Evolutionary conservation across 2,797 vertebrate genomes (phyloP).

Genomic region (Cyprinodon diabolis): DNA sequence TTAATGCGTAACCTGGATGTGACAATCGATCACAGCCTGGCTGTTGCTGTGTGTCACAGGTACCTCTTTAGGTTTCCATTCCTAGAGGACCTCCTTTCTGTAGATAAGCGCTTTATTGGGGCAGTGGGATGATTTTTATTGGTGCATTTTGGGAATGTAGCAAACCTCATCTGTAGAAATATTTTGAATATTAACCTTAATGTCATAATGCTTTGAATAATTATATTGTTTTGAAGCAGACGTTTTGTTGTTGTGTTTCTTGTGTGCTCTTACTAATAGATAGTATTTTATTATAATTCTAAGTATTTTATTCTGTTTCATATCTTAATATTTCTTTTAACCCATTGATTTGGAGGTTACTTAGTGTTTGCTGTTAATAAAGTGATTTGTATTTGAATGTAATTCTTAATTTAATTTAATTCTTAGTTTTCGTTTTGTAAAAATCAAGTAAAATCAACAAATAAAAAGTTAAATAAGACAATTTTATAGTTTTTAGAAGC

Average conservation of each 20-base stretch:
- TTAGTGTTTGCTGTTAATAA: background rate
- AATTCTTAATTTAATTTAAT: background rate
- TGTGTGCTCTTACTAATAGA: background rate
- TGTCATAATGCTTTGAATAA: background rate
- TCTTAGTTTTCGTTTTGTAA: background rate
- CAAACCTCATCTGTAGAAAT: background rate
- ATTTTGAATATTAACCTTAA: background rate
- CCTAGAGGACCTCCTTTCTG: background rate
- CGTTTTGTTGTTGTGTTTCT: background rate
- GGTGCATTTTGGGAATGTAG: background rate
- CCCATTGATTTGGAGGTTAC: background rate
- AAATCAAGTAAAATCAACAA: background rate
- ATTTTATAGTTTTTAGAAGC: background rate
- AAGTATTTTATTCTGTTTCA: background rate
- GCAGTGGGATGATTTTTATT: background rate
- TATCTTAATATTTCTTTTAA: background rate
- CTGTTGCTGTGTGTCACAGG: constrained; percentile 30
- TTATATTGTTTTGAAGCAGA: background rate
- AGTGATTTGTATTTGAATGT: background rate
- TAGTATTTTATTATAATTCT: background rate
- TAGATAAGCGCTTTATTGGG: background rate
- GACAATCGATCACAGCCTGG: constrained; percentile 28
- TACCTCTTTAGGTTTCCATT: constrained; percentile 6
- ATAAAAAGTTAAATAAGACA: background rate
- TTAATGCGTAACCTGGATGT: constrained; percentile 33